A percentile compares a stretch with the other conserved stretches of the same genome.
phyloP scores from a whole-genome alignment of 2,113 vertebrate species.

The Limanda limanda region DNA sequence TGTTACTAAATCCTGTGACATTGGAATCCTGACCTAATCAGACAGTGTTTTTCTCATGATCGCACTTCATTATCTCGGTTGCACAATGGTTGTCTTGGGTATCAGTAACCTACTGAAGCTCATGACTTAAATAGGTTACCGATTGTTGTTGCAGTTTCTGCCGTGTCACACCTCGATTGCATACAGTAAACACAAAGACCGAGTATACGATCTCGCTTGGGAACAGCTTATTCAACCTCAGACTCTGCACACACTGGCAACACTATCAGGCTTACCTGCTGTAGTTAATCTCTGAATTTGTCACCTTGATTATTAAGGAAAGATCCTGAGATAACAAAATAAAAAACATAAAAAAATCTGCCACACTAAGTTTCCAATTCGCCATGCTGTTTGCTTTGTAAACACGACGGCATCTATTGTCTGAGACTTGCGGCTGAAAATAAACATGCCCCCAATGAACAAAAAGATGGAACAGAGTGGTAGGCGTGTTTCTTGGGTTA shows the following conservation, averaged over 20 bases:
- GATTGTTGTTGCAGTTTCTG: slow-evolving; percentile 29
- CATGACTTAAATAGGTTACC: slow-evolving; percentile 1
- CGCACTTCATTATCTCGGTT: not conserved
- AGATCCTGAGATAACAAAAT: slow-evolving; percentile 33
- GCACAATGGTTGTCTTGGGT: not conserved
- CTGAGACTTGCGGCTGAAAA: not conserved
- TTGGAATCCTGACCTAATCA: not conserved
- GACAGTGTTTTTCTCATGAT: not conserved
- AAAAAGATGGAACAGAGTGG: slow-evolving; percentile 8
- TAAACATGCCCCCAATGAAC: slow-evolving; percentile 7
- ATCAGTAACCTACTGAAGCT: slow-evolving; percentile 19
- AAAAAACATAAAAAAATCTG: slow-evolving; percentile 17
- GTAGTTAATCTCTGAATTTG: slow-evolving; percentile 24
- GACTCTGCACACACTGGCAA: slow-evolving; percentile 30
- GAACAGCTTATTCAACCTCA: slow-evolving; percentile 13
- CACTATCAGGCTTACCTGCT: not conserved
- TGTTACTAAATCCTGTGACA: not conserved
- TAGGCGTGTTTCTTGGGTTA: not conserved
- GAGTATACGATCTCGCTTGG: slow-evolving; percentile 7
- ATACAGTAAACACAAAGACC: not conserved
- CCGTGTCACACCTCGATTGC: slow-evolving; percentile 15
- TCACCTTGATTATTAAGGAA: slow-evolving; percentile 32
- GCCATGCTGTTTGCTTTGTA: slow-evolving; percentile 23
- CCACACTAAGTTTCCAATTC: slow-evolving; percentile 8
- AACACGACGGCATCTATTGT: slow-evolving; percentile 7